A percentile compares a stretch with the other conserved stretches of the same genome.
Conservation (phyloP, 2,797 vertebrate species). For the Peromyscus melanophrys region DNA sequence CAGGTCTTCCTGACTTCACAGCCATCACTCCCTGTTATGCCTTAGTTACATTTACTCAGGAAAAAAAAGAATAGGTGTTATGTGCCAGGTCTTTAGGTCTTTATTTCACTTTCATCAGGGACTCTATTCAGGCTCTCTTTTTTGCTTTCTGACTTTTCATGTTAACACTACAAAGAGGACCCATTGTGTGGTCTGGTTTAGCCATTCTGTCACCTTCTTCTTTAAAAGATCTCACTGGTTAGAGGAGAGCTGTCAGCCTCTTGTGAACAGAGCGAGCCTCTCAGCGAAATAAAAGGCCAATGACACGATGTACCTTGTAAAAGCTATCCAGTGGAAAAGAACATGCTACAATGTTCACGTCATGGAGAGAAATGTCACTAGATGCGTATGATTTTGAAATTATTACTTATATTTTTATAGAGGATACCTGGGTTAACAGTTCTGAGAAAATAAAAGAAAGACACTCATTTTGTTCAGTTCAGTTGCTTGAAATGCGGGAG, state of each 20-base stretch:
- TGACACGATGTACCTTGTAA: slow-evolving; percentile 73
- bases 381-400: slow-evolving; percentile 64
- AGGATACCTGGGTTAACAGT: slow-evolving; percentile 47
- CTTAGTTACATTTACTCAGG: slow-evolving; percentile 60
- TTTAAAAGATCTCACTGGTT: slow-evolving; percentile 62
- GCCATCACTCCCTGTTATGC: slow-evolving; percentile 33
- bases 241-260: slow-evolving; percentile 60
- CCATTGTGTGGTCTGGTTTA: slow-evolving; percentile 55
- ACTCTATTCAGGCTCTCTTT: slow-evolving; percentile 60
- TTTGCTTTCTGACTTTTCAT: slow-evolving; percentile 63
- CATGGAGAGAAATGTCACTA: slow-evolving; percentile 69
- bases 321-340: slow-evolving; percentile 71
- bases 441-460: slow-evolving; percentile 67
- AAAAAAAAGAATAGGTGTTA: slow-evolving; percentile 25
- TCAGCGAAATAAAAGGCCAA: slow-evolving; percentile 70
- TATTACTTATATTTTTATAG: slow-evolving; percentile 72
- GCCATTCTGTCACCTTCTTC: neutral
- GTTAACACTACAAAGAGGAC: slow-evolving; percentile 70
- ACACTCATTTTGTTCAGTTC: slow-evolving; percentile 51
- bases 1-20: slow-evolving; percentile 62
- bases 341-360: slow-evolving; percentile 4
- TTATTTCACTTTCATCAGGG: slow-evolving; percentile 64
- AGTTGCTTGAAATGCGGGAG: slow-evolving; percentile 29
- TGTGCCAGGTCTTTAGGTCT: slow-evolving; percentile 42
- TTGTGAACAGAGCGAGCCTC: slow-evolving; percentile 45